Base-by-base conservation (phyloP, 2,888 invertebrate genomes). In the Cosmia pyralina region DNA sequence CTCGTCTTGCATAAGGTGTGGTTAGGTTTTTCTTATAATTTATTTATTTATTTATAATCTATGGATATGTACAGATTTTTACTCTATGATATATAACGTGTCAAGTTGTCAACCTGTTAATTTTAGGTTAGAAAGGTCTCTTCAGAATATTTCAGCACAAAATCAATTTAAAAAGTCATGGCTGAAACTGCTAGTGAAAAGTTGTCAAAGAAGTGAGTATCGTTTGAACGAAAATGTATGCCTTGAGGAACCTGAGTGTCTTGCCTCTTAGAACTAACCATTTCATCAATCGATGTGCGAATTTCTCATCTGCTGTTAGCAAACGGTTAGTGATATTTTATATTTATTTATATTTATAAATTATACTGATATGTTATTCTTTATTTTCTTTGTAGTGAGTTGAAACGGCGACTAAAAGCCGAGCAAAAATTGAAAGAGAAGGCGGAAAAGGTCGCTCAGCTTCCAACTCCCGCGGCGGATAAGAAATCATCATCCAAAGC, bases 341-440 rank as follows among this genome's bases (percentile, higher is more conserved):
- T 79, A 74, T 71, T 64, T 55, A 63, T 70, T 44, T 69, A 69
- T 52, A 44, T 66, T 68, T 75, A 53, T 60, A 71, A 81, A 77
- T 81, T 72, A 57, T 85, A 87, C 84, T 90, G 81, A 90, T 77
- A 83, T 85, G 85, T 83, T 87, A 88, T 85, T 86, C 81, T 83
- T 75, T 79, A 79, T 85, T 96, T 96, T 70, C 69, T 77, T 90
- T 90, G 46, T 93, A 99, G 99, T 97, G 99, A 99, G 95, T 96
- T 98, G 85, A 99, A 99, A 96, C 97, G 99, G 75, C 97, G 98
- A 17, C 91, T 98, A 73, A 99, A 99, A 95, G 98, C 98, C 13
- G 99, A 99, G 90, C 98, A 99, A 93, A 99, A 99, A 92, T 97
- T 98, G 17, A 98, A 99, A 92, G 99, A 99, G 89, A 99, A 99